Base-by-base conservation (phyloP, 2,888 invertebrate genomes). In the Nomada flava region DNA sequence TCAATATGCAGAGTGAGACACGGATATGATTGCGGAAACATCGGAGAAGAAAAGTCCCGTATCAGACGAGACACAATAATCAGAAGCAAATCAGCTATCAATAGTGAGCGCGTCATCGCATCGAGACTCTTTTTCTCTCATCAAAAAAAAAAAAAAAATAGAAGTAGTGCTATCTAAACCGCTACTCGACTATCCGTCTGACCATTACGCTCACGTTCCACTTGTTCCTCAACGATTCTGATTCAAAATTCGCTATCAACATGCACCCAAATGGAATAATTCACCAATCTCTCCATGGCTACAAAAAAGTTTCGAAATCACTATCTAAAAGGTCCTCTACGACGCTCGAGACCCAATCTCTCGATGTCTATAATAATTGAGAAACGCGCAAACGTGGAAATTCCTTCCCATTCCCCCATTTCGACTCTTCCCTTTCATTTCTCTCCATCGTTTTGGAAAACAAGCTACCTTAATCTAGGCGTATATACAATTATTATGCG, bases 401-500 rank as follows among this genome's bases (percentile, higher is more conserved):
- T n/a, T 52, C 29, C 69, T 29, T 73, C 67, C 44, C 69, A 23
- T 69, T 74, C 69, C 69, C 42, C 20, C 57, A 67, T 69, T 57
- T 50, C 74, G 42, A 29, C 13, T 69, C 15, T 26, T 52, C 5
- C 18, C 5, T 57, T 10, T 23, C 26, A 3, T 4, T 62, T n/a
- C 52, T 20, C 11, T 55, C 13, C 50, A 18, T 69, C 60, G 26
- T 65, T 76, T 71, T 36, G 82, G 70, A 71, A 76, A 83, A 77
- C 79, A 88, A 83, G 72, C 85, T 86, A 87, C 68, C 80, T 78
- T 89, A 89, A 60, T 57, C 86, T 88, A 89, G 20, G 65, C 65
- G 20, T 88, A 87, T 89, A 85, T 89, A 89, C 87, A 89, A 84
- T 83, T 81, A 78, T 89, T 77, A 87, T 73, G 84, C 72, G 79